phyloP scores from a whole-genome alignment of 2,888 invertebrate species.

The Apodemia duryi region DNA sequence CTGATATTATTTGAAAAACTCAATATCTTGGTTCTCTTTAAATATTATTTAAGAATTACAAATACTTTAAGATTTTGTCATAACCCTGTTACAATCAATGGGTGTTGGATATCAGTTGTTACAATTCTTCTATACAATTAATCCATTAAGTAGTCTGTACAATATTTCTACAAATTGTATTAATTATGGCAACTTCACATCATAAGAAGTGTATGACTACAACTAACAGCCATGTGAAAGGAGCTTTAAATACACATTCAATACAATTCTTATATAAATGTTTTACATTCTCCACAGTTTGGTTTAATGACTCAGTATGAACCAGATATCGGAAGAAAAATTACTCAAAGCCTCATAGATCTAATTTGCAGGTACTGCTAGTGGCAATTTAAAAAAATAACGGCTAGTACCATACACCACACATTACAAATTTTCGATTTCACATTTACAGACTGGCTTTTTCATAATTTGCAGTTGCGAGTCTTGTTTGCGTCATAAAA shows the following conservation, averaged over 20 bases:
- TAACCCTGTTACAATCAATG: too few species aligned
- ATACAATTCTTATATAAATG: constrained; percentile 3
- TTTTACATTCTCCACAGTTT: constrained; percentile 82
- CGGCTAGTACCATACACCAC: constrained; percentile 66
- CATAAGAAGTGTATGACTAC: too few species aligned
- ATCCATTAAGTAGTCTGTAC: too few species aligned
- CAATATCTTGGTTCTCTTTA: too few species aligned
- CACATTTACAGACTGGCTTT: constrained; percentile 36
- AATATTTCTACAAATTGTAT: too few species aligned
- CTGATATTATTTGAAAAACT: too few species aligned
- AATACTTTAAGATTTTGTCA: too few species aligned
- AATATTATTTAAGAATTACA: too few species aligned
- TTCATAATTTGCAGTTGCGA: constrained; percentile 34
- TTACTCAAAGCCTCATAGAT: constrained; percentile 93
- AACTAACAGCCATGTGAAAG: background rate
- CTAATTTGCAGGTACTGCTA: constrained; percentile 92
- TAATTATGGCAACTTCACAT: too few species aligned
- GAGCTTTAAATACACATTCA: background rate
- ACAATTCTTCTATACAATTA: too few species aligned
- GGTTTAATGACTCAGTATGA: constrained; percentile 92
- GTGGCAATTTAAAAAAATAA: constrained; percentile 43
- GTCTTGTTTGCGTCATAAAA: constrained; percentile 23
- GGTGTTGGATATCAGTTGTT: too few species aligned
- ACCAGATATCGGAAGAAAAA: constrained; percentile 91
- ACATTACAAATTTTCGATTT: constrained; percentile 43